phyloP scores from a whole-genome alignment of 2,797 vertebrate genomes.

The Centropyge bicolor region DNA sequence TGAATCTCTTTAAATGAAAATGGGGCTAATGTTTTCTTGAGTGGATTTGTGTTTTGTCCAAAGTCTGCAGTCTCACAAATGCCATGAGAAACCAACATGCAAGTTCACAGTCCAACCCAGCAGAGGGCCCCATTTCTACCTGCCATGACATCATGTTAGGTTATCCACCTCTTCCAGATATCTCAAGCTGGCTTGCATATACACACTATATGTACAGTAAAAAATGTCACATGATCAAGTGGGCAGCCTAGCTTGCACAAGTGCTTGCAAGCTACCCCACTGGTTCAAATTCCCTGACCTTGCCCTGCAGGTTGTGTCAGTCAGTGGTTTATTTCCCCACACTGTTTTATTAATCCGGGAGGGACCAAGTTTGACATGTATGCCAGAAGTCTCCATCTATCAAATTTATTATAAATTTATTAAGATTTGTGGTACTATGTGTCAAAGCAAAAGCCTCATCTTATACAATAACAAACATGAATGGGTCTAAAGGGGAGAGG shows the following conservation, averaged over 20 bases:
- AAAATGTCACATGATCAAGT: too few relatives aligned
- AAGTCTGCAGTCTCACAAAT: background rate
- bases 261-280: background rate
- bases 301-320: background rate
- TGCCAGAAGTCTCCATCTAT: background rate
- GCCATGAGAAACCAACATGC: too few relatives aligned
- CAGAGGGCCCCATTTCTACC: too few relatives aligned
- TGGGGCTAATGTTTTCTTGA: background rate
- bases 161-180: too few relatives aligned
- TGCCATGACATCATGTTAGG: too few relatives aligned
- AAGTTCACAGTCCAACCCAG: too few relatives aligned
- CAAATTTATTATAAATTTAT: background rate
- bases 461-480: too few relatives aligned
- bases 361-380: background rate
- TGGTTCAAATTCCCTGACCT: background rate
- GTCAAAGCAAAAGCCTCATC: background rate
- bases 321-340: too few relatives aligned
- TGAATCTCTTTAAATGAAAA: too few relatives aligned
- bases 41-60: background rate
- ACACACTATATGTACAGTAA: too few relatives aligned
- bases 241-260: too few relatives aligned
- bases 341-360: background rate
- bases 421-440: background rate
- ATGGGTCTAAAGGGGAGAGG: background rate
- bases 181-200: too few relatives aligned